Evolutionary conservation across 2,113 vertebrate genomes (phyloP), one percentile per base, ranked within the genome.

Genomic region (Silurus glanis): DNA sequence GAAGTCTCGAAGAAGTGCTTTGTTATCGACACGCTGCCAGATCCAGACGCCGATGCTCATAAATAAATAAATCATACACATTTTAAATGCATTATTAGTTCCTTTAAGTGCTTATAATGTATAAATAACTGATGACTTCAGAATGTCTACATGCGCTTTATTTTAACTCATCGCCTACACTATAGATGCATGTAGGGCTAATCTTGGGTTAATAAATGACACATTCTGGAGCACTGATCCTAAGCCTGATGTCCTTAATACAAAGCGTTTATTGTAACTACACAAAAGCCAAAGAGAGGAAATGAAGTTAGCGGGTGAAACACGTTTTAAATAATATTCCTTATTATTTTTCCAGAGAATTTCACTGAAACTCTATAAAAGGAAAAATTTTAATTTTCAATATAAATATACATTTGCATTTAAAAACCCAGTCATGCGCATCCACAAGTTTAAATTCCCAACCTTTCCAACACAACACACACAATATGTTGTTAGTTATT

Each of bases 401-500:
- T 47, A 47, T 47, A 19, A 72, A 47, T 8, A 47, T 13, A 75
- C 28, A 19, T 19, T 72, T 82, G n/a, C 47, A 74, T 14, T n/a
- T 67, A 74, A 13, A 80, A 53, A 23, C 62, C 69, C 45, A 79
- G 49, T 23, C 80, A 49, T 5, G n/a, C 59, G 23, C 14, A 71
- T 47, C 2, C 37, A 71, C 17, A 49, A 19, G 0, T 1, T 49
- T 19, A 74, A 74, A 71, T 71, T 45, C 37, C 0, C 16, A 19
- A 19, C 0, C 17, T 0, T 17, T 9, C 9, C 21, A 12, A 28
- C 56, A 53, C 75, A 28, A 67, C 2, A 71, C 23, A 76, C 69
- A 83, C n/a, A 80, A 5, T 80, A 80, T 80, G 25, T 16, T 59
- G 49, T 88, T 72, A 49, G 85, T 91, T 76, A 53, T 92, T 87